Evolutionary conservation across 1,140 invertebrate genomes (phyloP), one percentile per base, ranked within the genome.

Genomic region (Drosophila elegans): DNA sequence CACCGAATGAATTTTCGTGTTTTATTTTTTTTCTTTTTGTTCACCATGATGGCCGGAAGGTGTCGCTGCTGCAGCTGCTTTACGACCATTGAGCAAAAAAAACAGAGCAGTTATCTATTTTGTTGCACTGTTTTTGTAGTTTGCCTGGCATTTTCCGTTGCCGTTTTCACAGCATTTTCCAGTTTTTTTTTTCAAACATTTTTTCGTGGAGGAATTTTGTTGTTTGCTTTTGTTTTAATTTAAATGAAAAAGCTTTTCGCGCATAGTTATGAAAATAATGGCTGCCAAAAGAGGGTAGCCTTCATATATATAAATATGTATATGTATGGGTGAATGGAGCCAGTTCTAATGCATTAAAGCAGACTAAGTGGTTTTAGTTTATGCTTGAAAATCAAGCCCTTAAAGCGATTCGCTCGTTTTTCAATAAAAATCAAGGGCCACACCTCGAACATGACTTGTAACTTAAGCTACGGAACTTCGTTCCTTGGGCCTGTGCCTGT

Each of bases 221-320:
- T 64, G 45, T 39, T 64, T 48, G 36, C 45, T 67, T 61, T 68
- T 77, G 54, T 77, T 71, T 77, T 77, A 88, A 78, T 89, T 88
- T 78, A 89, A 88, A 88, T 88, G 84, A 88, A 89, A 89, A 89
- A 84, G 77, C 84, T 88, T 88, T 88, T 84, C 84, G 80, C 84
- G 85, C 73, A 66, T 89, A 84, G 84, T 88, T 88, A 84, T 88
- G 69, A 71, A 84, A 89, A 88, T 88, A 88, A 88, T 88, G 79
- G 77, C 81, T 25, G 57, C 41, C 29, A 62, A 39, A 34, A 52
- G 57, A 39, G 53, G 5, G 11, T 54, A 53, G 29, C 0, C 3
- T 29, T 21, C 16, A 21, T 21, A 21, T 21, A 9, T 39, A 38
- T 66, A 66, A 46, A 45, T 25, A 11, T 36, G 38, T 6, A 9